Evolutionary conservation across 2,113 vertebrate species (phyloP).

Genomic region (Meriones unguiculatus): DNA sequence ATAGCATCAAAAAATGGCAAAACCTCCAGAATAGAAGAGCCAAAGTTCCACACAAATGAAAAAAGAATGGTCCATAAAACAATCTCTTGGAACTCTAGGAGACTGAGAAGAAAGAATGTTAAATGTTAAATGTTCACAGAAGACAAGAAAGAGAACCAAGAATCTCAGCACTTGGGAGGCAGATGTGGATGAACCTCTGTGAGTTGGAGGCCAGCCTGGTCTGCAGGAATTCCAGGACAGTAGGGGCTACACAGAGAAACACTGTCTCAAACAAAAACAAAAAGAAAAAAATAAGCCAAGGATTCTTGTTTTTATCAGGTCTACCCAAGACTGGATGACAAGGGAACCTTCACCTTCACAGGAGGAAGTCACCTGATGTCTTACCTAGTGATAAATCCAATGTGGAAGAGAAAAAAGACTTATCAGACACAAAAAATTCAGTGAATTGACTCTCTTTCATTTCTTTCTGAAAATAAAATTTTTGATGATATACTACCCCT

Average conservation of each 20-base stretch:
- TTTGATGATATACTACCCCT: not conserved
- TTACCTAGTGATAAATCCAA: not conserved
- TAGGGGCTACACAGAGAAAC: not conserved
- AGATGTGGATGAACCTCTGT: too few species aligned
- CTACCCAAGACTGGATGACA: not conserved
- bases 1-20: not conserved
- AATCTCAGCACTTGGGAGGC: too few species aligned
- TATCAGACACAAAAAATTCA: not conserved
- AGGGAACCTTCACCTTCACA: not conserved
- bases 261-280: too few species aligned
- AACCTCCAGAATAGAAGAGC: not conserved
- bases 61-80: not conserved
- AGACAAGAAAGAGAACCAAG: not conserved
- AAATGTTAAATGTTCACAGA: not conserved
- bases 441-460: not conserved
- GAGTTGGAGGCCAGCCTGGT: too few species aligned
- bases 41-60: not conserved
- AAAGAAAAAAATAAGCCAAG: not conserved
- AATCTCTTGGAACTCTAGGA: not conserved
- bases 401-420: not conserved
- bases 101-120: not conserved
- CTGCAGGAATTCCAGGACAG: not conserved
- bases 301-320: not conserved
- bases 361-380: not conserved
- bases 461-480: slow-evolving; percentile 44